phyloP scores from a whole-genome alignment of 2,888 invertebrate genomes.

The Schizaphis graminum region DNA sequence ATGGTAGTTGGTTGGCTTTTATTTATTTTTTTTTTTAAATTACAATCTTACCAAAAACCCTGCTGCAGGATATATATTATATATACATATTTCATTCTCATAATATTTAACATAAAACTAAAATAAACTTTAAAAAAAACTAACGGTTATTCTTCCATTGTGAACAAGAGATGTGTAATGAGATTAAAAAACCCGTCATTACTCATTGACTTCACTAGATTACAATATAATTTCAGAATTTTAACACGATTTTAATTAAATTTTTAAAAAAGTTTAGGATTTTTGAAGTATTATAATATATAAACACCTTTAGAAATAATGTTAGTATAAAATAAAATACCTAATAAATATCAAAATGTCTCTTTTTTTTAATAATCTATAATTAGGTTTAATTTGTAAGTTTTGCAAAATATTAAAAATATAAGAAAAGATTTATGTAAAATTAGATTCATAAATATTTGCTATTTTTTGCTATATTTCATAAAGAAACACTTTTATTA shows the following conservation, averaged over 20 bases:
- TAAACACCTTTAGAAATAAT: neutral
- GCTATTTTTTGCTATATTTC: neutral
- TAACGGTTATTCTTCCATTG: neutral
- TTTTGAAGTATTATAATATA: neutral
- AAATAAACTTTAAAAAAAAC: neutral
- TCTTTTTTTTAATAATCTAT: neutral
- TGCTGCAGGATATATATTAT: neutral
- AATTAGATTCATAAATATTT: slow-evolving; percentile 21
- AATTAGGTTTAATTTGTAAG: neutral
- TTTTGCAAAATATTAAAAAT: neutral
- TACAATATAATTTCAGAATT: neutral
- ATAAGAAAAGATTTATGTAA: neutral
- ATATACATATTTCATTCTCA: slow-evolving; percentile 38
- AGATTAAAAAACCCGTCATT: neutral
- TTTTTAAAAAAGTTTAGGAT: slow-evolving; percentile 6
- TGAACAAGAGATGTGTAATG: slow-evolving; percentile 16
- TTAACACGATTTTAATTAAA: slow-evolving; percentile 10
- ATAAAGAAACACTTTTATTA: slow-evolving; percentile 10
- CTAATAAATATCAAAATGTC: neutral
- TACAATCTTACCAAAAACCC: slow-evolving; percentile 38
- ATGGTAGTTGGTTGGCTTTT: slow-evolving; percentile 50
- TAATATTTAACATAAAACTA: neutral
- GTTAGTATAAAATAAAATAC: neutral
- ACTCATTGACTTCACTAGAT: neutral
- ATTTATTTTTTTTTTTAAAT: slow-evolving; percentile 56